Base-by-base conservation (phyloP, 2,888 invertebrate species). In the Ametastegia equiseti region DNA sequence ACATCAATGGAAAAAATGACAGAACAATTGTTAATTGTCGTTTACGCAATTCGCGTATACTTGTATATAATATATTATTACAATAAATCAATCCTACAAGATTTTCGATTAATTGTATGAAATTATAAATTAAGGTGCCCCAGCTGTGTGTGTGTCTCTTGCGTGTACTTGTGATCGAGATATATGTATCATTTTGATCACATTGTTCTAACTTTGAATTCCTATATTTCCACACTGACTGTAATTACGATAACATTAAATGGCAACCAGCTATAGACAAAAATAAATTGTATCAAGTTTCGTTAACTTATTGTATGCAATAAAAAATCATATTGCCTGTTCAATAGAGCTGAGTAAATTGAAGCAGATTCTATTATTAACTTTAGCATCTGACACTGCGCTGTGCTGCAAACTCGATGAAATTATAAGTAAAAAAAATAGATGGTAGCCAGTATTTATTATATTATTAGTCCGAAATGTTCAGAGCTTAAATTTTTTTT, bases 31-130 rank as follows among this genome's bases (percentile, higher is more conserved):
- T 73, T 50, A 23, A 36, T 54, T 75, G 19, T 75, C 75, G n/a
- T 75, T 36, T 23, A 75, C 33, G 75, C 33, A 11, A 75, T 54
- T 54, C 23, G 54, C 50, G 75, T 36, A 75, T 75, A 75, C 36
- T 54, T 75, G 75, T 75, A 75, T 54, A 75, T 75, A 75, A 45
- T 71, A 71, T 71, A 67, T 67, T 67, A 27, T 9, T 45, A 75
- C 75, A 75, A 75, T 75, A 75, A 75, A 75, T 75, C 54, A 54
- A 54, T 75, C 54, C 30, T 54, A 54, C n/a, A 73, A 75, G 33
- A 75, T 50, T 54, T 75, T 75, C 75, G 50, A 36, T 47, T 15
- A 47, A 47, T 71, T 75, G 15, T 50, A 30, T 75, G 15, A 75
- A 50, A 54, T 54, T 7, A 54, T 54, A 75, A 54, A 54, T 6